phyloP scores from a whole-genome alignment of 2,797 vertebrate species.

The Chloroceryle inda region DNA sequence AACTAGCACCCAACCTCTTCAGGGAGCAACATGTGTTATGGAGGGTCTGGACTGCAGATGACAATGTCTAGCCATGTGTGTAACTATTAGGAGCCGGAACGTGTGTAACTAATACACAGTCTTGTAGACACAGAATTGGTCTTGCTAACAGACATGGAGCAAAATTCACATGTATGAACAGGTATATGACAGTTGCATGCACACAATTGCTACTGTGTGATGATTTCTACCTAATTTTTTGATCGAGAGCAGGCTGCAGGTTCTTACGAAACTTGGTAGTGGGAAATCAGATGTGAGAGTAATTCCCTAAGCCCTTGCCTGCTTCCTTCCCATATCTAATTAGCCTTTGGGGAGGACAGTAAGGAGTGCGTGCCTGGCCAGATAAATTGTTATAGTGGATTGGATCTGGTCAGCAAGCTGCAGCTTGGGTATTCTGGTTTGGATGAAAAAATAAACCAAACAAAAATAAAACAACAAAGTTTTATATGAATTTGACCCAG shows the following conservation, averaged over 20 bases:
- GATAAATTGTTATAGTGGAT: neutral
- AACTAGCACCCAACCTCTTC: neutral
- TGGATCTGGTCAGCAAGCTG: neutral
- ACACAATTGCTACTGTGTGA: rapidly evolving
- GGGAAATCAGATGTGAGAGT: neutral
- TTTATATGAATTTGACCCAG: neutral
- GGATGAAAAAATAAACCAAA: neutral
- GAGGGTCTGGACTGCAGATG: neutral
- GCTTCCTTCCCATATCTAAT: constrained; percentile 1
- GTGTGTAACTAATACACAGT: rapidly evolving
- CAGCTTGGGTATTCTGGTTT: neutral
- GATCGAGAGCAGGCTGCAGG: neutral
- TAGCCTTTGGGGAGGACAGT: neutral
- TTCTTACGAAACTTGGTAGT: neutral
- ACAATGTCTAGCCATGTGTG: rapidly evolving
- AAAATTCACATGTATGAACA: neutral
- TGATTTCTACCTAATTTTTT: neutral
- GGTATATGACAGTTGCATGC: rapidly evolving
- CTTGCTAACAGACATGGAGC: neutral
- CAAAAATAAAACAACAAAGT: too few relatives aligned
- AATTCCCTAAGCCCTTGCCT: neutral
- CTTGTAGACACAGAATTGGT: neutral
- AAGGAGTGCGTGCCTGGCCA: neutral
- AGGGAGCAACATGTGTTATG: rapidly evolving
- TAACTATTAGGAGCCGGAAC: neutral